Evolutionary conservation across 2,797 vertebrate genomes (phyloP).

Genomic region (Chiloscyllium punctatum): DNA sequence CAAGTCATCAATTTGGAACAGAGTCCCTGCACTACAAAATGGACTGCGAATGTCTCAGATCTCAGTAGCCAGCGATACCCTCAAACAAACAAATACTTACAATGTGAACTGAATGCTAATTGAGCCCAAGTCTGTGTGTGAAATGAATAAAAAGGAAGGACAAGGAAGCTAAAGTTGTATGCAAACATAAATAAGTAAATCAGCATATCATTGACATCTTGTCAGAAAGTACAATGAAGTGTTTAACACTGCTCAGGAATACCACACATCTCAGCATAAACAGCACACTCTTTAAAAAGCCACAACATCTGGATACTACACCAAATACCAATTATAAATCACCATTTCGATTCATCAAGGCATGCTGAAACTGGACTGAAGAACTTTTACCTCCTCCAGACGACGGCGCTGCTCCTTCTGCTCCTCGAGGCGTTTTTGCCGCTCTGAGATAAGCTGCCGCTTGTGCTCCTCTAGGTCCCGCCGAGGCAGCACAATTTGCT

Average conservation of each 20-base stretch:
- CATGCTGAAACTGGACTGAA: background rate
- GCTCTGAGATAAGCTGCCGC: conserved; percentile 80
- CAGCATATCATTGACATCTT: background rate
- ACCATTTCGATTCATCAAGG: background rate
- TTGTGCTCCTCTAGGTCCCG: conserved; percentile 81
- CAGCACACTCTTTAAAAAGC: background rate
- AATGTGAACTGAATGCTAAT: background rate
- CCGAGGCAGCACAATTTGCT: conserved; percentile 74
- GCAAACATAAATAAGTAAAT: background rate
- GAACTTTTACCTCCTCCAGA: conserved; percentile 72
- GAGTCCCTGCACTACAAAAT: no score
- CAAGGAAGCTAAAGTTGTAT: background rate
- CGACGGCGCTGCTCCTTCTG: conserved; percentile 85
- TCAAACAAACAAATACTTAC: background rate
- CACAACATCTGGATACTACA: background rate
- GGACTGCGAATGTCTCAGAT: background rate
- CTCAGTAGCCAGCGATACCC: background rate
- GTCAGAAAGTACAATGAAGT: background rate
- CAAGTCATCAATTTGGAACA: background rate
- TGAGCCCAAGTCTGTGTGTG: background rate
- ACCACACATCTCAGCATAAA: background rate
- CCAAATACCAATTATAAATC: background rate
- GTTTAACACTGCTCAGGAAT: background rate
- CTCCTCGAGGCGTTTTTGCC: conserved; percentile 83
- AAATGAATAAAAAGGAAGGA: background rate